Evolutionary conservation across 2,797 vertebrate genomes (phyloP), one percentile per base, ranked within the genome.

Genomic region (Gobio occitaniae): DNA sequence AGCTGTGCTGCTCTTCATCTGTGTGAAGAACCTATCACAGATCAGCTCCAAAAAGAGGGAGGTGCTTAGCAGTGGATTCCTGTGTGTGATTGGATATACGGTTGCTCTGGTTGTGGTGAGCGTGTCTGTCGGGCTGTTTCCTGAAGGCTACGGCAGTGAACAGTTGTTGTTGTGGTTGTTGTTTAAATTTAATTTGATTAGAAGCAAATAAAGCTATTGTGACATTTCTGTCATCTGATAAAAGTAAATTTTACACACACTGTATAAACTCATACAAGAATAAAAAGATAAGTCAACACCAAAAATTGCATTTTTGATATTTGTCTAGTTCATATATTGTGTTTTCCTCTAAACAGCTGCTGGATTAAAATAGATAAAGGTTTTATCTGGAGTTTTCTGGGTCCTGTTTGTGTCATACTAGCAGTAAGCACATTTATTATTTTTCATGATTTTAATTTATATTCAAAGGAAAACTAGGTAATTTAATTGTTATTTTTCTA

Each of bases 21-120:
- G 54, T 59, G 54, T 59, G 54, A 59, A 59, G 54, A 59, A 59
- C 54, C 54, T 59, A 59, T 59, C 54, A n/a, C 54, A 59, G 54
- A 61, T 61, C 56, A 61, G 21, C 21, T 61, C 21, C 56, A 61
- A 61, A n/a, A 61, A 61, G 9, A 25, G 21, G 56, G 21, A 0
- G 1, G 21, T 61, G 1, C 10, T 61, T 11, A 61, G 21, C 10
- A 12, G 10, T 61, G 10, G 56, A 61, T 61, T 61, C 56, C 10
- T 94, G 79, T 52, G 19, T 56, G 54, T 56, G 54, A 48, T 92
- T 74, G 95, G 96, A 85, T n/a, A 96, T 0, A 94, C 95, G 0
- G 19, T 94, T 70, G 95, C 96, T 1, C 90, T 94, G 36, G 83
- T 94, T 59, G 94, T 95, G 2, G 95, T 96, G 50, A 87, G 88